A percentile compares a stretch with the other conserved stretches of the same genome.
phyloP scores from a whole-genome alignment of 2,888 invertebrate species.

The Euzetes globulus region DNA sequence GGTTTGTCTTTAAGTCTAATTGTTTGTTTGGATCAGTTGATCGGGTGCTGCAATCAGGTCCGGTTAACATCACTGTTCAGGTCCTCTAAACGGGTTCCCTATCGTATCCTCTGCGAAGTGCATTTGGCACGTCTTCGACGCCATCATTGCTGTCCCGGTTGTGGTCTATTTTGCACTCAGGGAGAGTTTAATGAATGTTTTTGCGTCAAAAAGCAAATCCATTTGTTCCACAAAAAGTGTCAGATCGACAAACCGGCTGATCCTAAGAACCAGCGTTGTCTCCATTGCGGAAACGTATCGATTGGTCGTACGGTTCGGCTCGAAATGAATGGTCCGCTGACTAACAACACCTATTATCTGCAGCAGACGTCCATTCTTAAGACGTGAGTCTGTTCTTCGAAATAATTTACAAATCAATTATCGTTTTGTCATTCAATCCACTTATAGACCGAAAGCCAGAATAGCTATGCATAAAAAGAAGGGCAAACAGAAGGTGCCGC shows the following conservation, averaged over 20 bases:
- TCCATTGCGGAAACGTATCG: conserved; percentile 62
- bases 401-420: neutral
- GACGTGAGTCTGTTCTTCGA: neutral
- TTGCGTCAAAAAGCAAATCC: conserved; percentile 53
- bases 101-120: conserved; percentile 66
- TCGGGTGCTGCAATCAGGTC: conserved; percentile 41
- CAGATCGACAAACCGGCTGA: conserved; percentile 49
- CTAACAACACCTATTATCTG: conserved; percentile 22
- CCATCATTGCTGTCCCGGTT: conserved; percentile 84
- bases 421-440: neutral
- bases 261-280: conserved; percentile 53
- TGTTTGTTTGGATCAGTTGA: conserved; percentile 32
- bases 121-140: conserved; percentile 65
- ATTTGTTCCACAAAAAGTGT: conserved; percentile 76
- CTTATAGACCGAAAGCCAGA: conserved; percentile 53
- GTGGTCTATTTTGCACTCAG: conserved; percentile 83
- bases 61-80: conserved; percentile 42
- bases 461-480: conserved; percentile 49
- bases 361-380: conserved; percentile 23
- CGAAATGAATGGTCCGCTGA: conserved; percentile 55
- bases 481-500: conserved; percentile 43
- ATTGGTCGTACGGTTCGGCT: conserved; percentile 56
- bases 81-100: conserved; percentile 57
- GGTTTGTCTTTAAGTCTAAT: neutral
- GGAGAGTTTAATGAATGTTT: conserved; percentile 74